phyloP scores from a whole-genome alignment of 2,888 invertebrate species.

The Mesorhabditis sp. region DNA sequence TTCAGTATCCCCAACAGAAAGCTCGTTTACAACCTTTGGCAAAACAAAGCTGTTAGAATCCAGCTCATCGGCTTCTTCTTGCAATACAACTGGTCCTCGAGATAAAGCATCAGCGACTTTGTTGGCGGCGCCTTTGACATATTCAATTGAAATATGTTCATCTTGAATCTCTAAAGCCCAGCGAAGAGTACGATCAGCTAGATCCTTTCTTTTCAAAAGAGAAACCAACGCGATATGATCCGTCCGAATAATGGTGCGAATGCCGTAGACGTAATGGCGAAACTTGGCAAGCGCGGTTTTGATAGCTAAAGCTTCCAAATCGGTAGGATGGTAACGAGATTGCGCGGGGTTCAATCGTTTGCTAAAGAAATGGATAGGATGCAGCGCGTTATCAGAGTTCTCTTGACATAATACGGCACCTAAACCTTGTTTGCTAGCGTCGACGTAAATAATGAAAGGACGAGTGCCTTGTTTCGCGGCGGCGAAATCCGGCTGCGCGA shows the following conservation, averaged over 20 bases:
- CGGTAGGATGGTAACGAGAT: conserved; percentile 18
- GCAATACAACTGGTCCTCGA: conserved; percentile 7
- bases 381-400: conserved; percentile 7
- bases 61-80: background rate
- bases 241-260: conserved; percentile 14
- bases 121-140: conserved; percentile 15
- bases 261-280: conserved; percentile 16
- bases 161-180: conserved; percentile 7
- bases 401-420: conserved; percentile 22
- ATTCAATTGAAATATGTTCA: conserved; percentile 1
- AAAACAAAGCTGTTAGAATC: background rate
- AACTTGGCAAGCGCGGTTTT: conserved; percentile 13
- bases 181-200: background rate
- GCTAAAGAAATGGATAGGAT: conserved; percentile 19
- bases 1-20: background rate
- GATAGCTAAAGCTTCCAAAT: conserved; percentile 27
- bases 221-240: conserved; percentile 20
- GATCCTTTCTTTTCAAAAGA: conserved; percentile 7
- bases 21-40: background rate
- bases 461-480: conserved; percentile 15
- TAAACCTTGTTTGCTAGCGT: conserved; percentile 20
- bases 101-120: conserved; percentile 17
- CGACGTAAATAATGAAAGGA: conserved; percentile 24
- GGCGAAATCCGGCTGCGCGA: conserved; percentile 22
- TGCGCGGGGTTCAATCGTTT: conserved; percentile 16